Percentiles rank a stretch among this genome's conserved stretches.
phyloP scores from a whole-genome alignment of 2,113 vertebrate genomes.

The Oceanodroma tethys region DNA sequence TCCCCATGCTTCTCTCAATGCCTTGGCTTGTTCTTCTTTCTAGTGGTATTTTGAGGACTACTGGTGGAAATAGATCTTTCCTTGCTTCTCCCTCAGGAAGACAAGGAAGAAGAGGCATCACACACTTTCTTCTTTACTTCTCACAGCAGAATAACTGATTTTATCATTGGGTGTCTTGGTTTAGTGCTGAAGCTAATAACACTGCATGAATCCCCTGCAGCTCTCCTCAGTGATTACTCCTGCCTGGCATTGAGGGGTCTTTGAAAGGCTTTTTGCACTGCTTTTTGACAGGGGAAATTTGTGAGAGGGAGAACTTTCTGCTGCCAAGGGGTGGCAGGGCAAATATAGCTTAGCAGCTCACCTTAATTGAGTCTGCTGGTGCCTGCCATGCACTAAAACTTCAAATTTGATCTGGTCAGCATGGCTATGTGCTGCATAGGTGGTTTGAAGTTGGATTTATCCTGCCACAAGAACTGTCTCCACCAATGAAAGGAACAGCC shows the following conservation, averaged over 20 bases:
- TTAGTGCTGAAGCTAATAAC: not conserved
- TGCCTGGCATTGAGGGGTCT: not conserved
- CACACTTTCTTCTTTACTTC: not conserved
- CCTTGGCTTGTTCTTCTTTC: not conserved
- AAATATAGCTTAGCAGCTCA: not conserved
- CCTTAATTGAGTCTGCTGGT: slow-evolving; percentile 47
- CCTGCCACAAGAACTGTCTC: slow-evolving; percentile 60
- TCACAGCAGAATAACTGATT: not conserved
- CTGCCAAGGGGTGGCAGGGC: not conserved
- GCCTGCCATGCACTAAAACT: slow-evolving; percentile 17
- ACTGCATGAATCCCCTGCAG: not conserved
- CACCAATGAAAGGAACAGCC: slow-evolving; percentile 28
- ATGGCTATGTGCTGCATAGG: slow-evolving; percentile 7
- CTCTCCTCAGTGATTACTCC: not conserved
- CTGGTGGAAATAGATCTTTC: not conserved
- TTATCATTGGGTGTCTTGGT: not conserved
- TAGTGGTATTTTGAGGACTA: not conserved
- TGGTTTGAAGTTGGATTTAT: slow-evolving; percentile 60
- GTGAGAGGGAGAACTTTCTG: not conserved
- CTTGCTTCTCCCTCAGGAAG: not conserved
- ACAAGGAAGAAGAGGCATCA: not conserved
- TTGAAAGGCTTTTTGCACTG: not conserved
- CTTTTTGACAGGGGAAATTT: not conserved
- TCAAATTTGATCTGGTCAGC: slow-evolving; percentile 61
- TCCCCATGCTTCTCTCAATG: not conserved